Percentiles rank a stretch among this genome's conserved stretches.
Evolutionary conservation across 2,113 vertebrate species (phyloP).

Genomic region (Equus przewalskii): DNA sequence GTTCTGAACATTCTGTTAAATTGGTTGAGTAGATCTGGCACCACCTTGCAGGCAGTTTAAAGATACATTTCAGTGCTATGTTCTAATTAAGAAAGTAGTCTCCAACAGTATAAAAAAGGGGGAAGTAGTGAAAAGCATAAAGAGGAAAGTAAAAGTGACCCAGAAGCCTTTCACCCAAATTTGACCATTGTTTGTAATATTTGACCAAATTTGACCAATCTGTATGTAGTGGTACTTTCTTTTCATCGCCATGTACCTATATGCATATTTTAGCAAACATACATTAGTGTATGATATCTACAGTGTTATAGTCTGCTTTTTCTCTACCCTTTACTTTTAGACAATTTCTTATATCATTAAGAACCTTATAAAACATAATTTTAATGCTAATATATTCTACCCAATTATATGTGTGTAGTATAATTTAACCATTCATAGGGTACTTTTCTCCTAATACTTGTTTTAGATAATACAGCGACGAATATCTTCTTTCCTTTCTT

Average conservation of each 20-base stretch:
- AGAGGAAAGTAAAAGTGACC: background rate
- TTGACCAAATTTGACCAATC: background rate
- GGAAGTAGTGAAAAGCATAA: slow-evolving; percentile 8
- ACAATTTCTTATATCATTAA: background rate
- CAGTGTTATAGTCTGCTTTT: background rate
- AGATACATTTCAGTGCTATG: background rate
- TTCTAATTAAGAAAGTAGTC: slow-evolving; percentile 25
- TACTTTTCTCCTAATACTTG: background rate
- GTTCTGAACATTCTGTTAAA: background rate
- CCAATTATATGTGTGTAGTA: background rate
- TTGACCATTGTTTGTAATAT: background rate
- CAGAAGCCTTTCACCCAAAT: background rate
- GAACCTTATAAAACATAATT: background rate
- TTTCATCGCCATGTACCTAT: background rate
- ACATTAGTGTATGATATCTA: background rate
- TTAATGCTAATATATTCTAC: background rate
- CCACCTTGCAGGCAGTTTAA: background rate
- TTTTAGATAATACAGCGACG: background rate
- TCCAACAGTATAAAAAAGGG: background rate
- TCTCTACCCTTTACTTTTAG: background rate
- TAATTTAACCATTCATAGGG: background rate
- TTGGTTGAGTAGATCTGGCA: background rate
- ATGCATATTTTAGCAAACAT: background rate
- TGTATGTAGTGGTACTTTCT: background rate
- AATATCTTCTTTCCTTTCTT: background rate